phyloP scores from a whole-genome alignment of 2,113 vertebrate species.

The Seriola aureovittata region DNA sequence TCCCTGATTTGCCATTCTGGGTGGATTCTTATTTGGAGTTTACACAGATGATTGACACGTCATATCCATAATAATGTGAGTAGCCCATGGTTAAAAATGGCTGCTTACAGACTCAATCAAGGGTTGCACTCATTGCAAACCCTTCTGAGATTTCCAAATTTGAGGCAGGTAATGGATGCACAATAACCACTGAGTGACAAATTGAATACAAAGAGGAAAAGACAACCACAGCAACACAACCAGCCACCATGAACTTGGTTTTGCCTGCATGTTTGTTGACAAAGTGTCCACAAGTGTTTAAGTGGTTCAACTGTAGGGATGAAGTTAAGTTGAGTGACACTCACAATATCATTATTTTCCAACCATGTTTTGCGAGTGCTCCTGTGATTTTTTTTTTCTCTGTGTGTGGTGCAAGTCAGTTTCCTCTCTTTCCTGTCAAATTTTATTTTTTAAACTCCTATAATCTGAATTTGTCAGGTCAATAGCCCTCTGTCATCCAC shows the following conservation, averaged over 20 bases:
- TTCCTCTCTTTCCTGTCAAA: neutral
- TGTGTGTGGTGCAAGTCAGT: too few relatives aligned
- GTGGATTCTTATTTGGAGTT: too few relatives aligned
- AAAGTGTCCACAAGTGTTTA: neutral
- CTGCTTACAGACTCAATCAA: neutral
- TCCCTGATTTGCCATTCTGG: too few relatives aligned
- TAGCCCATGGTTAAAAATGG: too few relatives aligned
- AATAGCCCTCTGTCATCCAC: neutral
- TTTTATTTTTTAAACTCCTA: neutral
- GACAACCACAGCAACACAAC: neutral
- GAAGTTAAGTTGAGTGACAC: neutral
- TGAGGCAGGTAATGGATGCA: neutral
- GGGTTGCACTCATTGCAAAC: neutral
- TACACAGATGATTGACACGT: too few relatives aligned
- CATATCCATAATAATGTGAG: too few relatives aligned
- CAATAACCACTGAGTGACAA: neutral
- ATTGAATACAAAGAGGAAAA: neutral
- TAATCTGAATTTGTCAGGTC: neutral
- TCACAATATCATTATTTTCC: neutral
- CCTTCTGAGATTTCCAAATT: neutral
- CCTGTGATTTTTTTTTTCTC: too few relatives aligned
- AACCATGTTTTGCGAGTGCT: neutral
- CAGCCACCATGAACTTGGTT: neutral
- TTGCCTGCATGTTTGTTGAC: neutral
- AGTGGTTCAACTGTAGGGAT: constrained; percentile 1